A percentile compares a stretch with the other conserved stretches of the same genome.
These are phyloP conservation scores for Chrysemys picta DNA, from an alignment of 2,113 vertebrate species.

Conservation along the genomic window DNA sequence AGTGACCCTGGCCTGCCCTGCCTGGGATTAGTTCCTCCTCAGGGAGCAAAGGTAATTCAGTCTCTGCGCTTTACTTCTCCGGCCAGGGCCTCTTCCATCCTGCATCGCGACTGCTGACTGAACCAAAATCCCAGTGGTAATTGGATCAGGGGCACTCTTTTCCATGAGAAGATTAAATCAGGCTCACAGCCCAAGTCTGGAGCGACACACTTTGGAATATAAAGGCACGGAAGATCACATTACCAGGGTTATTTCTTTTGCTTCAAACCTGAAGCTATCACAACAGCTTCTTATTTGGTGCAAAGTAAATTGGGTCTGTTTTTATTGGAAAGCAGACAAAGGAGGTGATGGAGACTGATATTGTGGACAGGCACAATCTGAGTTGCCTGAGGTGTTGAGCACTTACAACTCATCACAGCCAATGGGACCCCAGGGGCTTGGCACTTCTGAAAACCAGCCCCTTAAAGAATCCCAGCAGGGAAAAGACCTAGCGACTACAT, in stretches of 20 bases:
- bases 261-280: conserved; percentile 56
- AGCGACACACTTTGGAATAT: conserved; percentile 59
- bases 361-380: fast-evolving
- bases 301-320: conserved; percentile 28
- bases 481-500: neutral
- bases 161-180: conserved; percentile 75
- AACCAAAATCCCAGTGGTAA: conserved; percentile 78
- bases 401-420: neutral
- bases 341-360: neutral
- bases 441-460: neutral
- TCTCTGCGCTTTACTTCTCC: conserved; percentile 33
- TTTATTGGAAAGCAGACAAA: neutral
- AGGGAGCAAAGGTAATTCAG: conserved; percentile 44
- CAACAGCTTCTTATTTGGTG: conserved; percentile 51
- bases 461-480: neutral
- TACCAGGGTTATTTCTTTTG: conserved; percentile 44
- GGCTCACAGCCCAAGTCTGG: conserved; percentile 58
- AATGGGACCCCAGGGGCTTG: fast-evolving
- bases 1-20: neutral
- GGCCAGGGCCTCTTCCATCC: neutral
- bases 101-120: conserved; percentile 69
- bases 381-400: neutral
- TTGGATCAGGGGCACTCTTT: conserved; percentile 79
- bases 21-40: neutral
- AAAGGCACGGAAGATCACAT: conserved; percentile 62